Percentiles rank a stretch among this genome's conserved stretches.
Conservation (phyloP, 2,888 invertebrate genomes). For the Mythimna albipuncta region DNA sequence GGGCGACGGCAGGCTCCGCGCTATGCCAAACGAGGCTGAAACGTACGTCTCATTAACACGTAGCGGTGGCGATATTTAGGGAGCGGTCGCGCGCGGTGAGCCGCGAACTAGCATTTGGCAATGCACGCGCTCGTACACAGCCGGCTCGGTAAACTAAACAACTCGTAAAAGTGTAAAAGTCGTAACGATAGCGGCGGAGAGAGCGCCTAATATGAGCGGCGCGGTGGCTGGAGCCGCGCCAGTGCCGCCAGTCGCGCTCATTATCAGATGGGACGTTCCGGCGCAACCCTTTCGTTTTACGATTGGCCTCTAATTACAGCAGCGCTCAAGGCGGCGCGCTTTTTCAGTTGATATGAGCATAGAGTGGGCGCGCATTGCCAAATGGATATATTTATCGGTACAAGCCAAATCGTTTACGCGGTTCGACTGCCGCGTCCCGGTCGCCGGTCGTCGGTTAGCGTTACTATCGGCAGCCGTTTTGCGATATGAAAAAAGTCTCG, state of each 20-base stretch:
- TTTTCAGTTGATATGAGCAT: conserved; percentile 84
- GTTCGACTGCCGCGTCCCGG: conserved; percentile 77
- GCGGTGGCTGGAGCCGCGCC: conserved; percentile 85
- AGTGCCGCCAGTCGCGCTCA: conserved; percentile 89
- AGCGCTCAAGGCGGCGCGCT: conserved; percentile 87
- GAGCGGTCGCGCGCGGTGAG: conserved; percentile 86
- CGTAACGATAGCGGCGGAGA: conserved; percentile 87
- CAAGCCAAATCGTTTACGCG: conserved; percentile 83
- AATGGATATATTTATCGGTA: conserved; percentile 87
- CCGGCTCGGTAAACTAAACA: conserved; percentile 88
- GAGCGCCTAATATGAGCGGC: conserved; percentile 88
- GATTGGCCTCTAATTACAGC: conserved; percentile 90
- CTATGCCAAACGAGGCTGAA: conserved; percentile 84
- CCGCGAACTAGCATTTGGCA: conserved; percentile 90
- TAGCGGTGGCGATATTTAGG: conserved; percentile 84
- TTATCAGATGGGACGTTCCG: conserved; percentile 89
- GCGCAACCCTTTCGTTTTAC: conserved; percentile 90
- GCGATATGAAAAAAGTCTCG: conserved; percentile 87
- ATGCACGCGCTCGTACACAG: conserved; percentile 80
- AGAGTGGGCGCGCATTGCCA: conserved; percentile 81
- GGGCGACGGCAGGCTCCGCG: conserved; percentile 62
- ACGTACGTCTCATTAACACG: conserved; percentile 87
- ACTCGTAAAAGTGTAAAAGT: conserved; percentile 91
- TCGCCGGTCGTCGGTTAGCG: conserved; percentile 73
- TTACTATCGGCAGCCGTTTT: conserved; percentile 76